Evolutionary conservation across 2,888 invertebrate genomes (phyloP), one percentile per base, ranked within the genome.

Genomic region (Scelioninae gen. 1): DNA sequence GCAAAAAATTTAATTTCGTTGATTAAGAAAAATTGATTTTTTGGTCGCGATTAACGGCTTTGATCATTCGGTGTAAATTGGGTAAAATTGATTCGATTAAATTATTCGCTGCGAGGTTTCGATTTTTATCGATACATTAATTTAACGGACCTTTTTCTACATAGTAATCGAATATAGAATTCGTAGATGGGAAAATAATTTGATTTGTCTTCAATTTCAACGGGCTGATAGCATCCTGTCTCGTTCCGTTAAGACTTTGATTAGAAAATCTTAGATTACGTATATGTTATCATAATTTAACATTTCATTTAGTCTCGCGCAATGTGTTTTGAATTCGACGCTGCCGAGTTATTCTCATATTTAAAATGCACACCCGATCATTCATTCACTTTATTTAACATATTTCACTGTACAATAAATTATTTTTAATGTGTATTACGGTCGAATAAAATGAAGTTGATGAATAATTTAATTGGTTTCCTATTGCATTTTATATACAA

Each of bases 141-240:
- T 76, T 82, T 65, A 58, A 49, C 65, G 43, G 43, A 60, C 56
- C 65, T 68, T 65, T 51, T 56, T 63, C 75, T 11, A 32, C 76
- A 38, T 15, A 32, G 45, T 63, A 65, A 63, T 82, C 58, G 71
- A 76, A 63, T 76, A 29, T 71, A 72, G 81, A 82, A 56, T 53
- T 74, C 49, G 69, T 53, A 71, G 83, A 83, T 83, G 78, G 51
- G 83, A 83, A 83, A 83, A 65, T 83, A 83, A 83, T 83, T 79
- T 15, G 75, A 83, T 83, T 75, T 75, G 55, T 58, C 75, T 75
- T 74, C 83, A 78, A 83, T 83, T 79, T 79, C 78, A 69, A 29
- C 23, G 45, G 23, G 23, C 53, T 68, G 78, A 82, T 78, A 71
- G 62, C 74, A 60, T 78, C 63, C 69, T 65, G 63, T 75, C 72